Conservation (phyloP, 2,113 vertebrate species). For the Ophiodon elongatus region DNA sequence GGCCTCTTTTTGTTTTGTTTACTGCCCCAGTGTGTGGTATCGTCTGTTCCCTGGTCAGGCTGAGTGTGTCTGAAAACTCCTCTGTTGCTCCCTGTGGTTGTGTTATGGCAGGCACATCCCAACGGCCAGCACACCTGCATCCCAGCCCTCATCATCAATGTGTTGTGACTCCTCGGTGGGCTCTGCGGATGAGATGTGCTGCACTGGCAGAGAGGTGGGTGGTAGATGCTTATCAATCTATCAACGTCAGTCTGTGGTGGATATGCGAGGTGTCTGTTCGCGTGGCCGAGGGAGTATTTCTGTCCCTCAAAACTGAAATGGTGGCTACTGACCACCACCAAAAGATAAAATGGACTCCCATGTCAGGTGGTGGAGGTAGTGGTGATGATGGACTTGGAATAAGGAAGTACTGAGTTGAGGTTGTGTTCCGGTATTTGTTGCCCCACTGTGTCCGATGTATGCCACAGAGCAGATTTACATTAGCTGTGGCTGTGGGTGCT, state of each 20-base stretch:
- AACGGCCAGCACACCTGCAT: slow-evolving; percentile 62
- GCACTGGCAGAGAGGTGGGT: slow-evolving; percentile 64
- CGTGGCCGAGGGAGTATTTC: slow-evolving; percentile 61
- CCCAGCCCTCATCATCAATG: slow-evolving; percentile 78
- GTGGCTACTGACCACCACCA: slow-evolving; percentile 63
- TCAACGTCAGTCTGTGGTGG: slow-evolving; percentile 69
- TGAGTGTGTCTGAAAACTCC: slow-evolving; percentile 79
- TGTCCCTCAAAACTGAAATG: slow-evolving; percentile 67
- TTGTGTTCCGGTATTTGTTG: slow-evolving; percentile 77
- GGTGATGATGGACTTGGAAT: slow-evolving; percentile 73
- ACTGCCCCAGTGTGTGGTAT: slow-evolving; percentile 74
- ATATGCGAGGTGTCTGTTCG: slow-evolving; percentile 77
- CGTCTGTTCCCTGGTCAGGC: slow-evolving; percentile 76
- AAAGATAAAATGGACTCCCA: slow-evolving; percentile 66
- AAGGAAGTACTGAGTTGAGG: slow-evolving; percentile 76
- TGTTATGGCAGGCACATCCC: slow-evolving; percentile 75
- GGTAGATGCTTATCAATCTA: slow-evolving; percentile 70
- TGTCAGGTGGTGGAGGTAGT: slow-evolving; percentile 68
- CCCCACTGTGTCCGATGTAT: slow-evolving; percentile 80
- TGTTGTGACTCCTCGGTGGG: slow-evolving; percentile 81
- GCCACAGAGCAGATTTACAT: slow-evolving; percentile 61
- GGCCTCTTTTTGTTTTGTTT: slow-evolving; percentile 65
- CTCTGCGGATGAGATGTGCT: slow-evolving; percentile 76
- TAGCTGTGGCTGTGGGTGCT: slow-evolving; percentile 70
- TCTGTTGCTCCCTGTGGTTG: slow-evolving; percentile 77